Conservation (phyloP, 2,797 vertebrate genomes). For the Cyprinella venusta region DNA sequence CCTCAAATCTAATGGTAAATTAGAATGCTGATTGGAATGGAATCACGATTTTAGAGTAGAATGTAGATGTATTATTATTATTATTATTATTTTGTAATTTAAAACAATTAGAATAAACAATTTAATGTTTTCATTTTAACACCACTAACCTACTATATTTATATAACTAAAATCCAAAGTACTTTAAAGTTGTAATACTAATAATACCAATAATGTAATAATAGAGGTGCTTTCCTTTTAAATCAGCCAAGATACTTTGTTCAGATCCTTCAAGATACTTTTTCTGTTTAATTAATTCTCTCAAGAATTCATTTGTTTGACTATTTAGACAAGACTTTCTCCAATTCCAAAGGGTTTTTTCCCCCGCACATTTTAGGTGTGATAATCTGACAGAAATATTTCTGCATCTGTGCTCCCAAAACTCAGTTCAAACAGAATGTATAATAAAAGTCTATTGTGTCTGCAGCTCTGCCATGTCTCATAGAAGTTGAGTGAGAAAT, state of each 20-base stretch:
- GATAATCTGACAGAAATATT: slow-evolving; percentile 18
- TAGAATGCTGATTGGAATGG: too few species aligned
- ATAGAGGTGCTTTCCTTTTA: background rate
- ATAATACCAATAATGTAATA: background rate
- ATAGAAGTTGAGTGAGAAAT: slow-evolving; percentile 37
- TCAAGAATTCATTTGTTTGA: background rate
- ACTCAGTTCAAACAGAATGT: slow-evolving; percentile 18
- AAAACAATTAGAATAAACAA: background rate
- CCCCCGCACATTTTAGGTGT: background rate
- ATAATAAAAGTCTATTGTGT: slow-evolving; percentile 20
- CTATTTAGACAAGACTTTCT: background rate
- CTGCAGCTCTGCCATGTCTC: slow-evolving; percentile 40
- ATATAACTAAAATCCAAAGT: background rate
- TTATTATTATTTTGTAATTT: too few species aligned
- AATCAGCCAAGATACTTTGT: background rate
- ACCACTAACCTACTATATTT: background rate
- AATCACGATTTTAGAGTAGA: too few species aligned
- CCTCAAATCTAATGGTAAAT: too few species aligned
- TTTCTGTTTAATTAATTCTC: background rate
- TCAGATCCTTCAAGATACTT: background rate
- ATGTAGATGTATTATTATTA: too few species aligned
- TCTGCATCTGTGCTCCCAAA: slow-evolving; percentile 9
- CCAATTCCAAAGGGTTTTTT: background rate
- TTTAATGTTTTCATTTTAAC: background rate
- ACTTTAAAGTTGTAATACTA: background rate